Percentiles rank a stretch among this genome's conserved stretches.
These are phyloP conservation scores for Balearica regulorum DNA, from an alignment of 2,797 vertebrate genomes.

Conservation along the genomic window DNA sequence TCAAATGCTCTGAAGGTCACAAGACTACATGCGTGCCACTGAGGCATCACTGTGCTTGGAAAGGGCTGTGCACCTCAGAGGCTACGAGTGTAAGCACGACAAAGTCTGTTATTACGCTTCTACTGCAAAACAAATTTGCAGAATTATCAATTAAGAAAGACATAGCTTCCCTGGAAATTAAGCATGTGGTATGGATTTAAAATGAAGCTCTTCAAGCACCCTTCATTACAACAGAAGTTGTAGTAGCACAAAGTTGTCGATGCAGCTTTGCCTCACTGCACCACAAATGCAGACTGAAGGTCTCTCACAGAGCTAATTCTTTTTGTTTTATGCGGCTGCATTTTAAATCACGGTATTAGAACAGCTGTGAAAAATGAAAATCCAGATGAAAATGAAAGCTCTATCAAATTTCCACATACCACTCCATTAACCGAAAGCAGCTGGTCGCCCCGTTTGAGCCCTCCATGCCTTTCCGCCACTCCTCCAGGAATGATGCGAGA, in stretches of 20 bases:
- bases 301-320: background rate
- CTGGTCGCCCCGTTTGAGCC: slow-evolving; percentile 96
- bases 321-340: background rate
- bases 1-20: background rate
- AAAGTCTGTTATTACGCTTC: background rate
- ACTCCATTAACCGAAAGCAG: slow-evolving; percentile 97
- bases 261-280: background rate
- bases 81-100: background rate
- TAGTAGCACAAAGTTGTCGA: background rate
- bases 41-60: background rate
- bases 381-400: background rate
- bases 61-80: background rate
- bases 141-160: background rate
- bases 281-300: background rate
- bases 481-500: slow-evolving; percentile 98
- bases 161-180: background rate
- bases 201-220: background rate
- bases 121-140: background rate
- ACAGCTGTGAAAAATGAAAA: slow-evolving; percentile 26
- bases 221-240: background rate
- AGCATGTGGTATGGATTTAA: background rate
- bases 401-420: slow-evolving; percentile 76
- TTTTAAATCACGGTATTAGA: background rate
- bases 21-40: background rate
- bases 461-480: slow-evolving; percentile 94